phyloP scores from a whole-genome alignment of 2,113 vertebrate species.

The Ia io region DNA sequence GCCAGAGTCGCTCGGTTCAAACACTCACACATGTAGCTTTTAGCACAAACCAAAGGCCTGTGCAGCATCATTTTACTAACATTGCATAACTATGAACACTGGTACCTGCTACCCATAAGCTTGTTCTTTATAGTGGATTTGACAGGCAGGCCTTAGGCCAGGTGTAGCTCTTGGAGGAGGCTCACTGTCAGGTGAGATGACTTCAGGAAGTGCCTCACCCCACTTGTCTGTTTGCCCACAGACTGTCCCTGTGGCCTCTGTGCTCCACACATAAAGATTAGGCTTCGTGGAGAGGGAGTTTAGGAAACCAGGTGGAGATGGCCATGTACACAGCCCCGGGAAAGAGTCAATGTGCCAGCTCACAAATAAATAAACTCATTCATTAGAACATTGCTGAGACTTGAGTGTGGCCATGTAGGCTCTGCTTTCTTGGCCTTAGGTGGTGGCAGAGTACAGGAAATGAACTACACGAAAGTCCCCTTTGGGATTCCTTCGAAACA shows the following conservation, averaged over 20 bases:
- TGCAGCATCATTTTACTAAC: conserved; percentile 29
- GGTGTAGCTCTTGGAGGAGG: conserved; percentile 24
- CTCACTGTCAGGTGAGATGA: conserved; percentile 35
- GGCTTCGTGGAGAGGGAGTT: conserved; percentile 19
- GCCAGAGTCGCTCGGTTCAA: background rate
- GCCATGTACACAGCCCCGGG: conserved; percentile 47
- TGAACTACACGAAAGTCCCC: background rate
- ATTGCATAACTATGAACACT: conserved; percentile 1
- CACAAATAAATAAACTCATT: conserved; percentile 67
- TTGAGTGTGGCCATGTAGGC: conserved; percentile 40
- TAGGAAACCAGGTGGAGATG: conserved; percentile 61
- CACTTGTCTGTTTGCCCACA: conserved; percentile 41
- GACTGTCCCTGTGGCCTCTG: background rate
- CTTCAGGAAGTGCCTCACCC: conserved; percentile 50
- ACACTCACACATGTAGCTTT: background rate
- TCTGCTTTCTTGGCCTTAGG: conserved; percentile 52
- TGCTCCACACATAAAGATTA: background rate
- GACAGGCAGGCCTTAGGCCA: conserved; percentile 26
- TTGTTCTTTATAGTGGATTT: conserved; percentile 23
- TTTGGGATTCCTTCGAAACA: conserved; percentile 57
- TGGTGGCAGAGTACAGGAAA: conserved; percentile 35
- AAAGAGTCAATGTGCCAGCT: conserved; percentile 48
- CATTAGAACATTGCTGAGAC: conserved; percentile 55
- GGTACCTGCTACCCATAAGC: conserved; percentile 18
- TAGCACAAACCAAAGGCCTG: background rate